Conservation (phyloP, 2,113 vertebrate genomes). For the Cranoglanis bouderius region DNA sequence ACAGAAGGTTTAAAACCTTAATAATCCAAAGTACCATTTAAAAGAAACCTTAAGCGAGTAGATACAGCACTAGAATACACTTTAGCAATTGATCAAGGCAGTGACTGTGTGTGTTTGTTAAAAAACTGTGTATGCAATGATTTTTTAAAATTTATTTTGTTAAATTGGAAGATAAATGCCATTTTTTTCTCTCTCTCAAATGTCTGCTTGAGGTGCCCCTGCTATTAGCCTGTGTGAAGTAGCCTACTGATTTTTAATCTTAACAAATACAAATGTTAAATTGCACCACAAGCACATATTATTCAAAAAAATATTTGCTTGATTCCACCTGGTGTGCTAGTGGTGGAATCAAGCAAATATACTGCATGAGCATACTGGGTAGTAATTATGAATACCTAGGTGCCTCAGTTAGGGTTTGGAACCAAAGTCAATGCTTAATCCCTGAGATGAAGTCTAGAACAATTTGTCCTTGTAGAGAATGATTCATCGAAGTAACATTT, state of each 20-base stretch:
- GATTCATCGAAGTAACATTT: neutral
- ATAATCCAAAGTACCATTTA: neutral
- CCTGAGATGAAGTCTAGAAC: neutral
- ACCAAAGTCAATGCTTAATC: neutral
- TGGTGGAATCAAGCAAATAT: neutral
- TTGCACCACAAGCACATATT: neutral
- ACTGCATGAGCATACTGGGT: neutral
- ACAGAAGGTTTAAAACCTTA: neutral
- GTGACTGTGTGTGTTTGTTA: neutral
- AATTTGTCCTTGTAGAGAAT: neutral
- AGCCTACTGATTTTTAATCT: neutral
- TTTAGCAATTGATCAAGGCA: neutral
- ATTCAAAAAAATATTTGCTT: too few species aligned
- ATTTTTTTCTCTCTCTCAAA: neutral
- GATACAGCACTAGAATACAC: neutral
- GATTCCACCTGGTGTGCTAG: neutral
- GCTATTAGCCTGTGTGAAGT: neutral
- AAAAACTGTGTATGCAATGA: neutral
- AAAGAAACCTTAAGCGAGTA: neutral
- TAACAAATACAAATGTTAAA: neutral
- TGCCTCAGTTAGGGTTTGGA: neutral
- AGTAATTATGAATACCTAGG: neutral
- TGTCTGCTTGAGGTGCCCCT: neutral
- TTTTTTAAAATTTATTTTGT: neutral
- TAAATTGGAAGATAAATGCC: neutral